Conservation (phyloP, 2,888 invertebrate species). For the Cephonodes hylas region DNA sequence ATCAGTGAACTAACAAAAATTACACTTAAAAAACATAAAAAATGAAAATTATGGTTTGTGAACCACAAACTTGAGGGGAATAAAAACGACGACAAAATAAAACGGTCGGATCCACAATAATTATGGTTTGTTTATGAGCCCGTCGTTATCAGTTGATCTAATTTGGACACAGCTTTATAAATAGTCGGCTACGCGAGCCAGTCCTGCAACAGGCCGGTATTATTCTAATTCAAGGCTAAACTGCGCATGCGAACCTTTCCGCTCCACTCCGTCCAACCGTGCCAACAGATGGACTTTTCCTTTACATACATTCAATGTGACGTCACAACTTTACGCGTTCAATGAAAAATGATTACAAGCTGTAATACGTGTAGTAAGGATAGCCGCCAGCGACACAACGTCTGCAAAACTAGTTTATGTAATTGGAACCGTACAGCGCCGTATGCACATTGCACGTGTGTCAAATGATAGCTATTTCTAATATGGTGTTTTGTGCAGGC, state of each 20-base stretch:
- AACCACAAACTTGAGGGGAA: too few species aligned
- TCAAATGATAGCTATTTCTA: constrained; percentile 9
- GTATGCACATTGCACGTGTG: constrained; percentile 12
- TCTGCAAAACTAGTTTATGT: constrained; percentile 2
- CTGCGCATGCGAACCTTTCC: constrained; percentile 39
- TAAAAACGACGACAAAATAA: too few species aligned
- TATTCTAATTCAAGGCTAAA: constrained; percentile 61
- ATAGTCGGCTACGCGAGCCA: constrained; percentile 37
- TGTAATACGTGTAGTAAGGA: not conserved
- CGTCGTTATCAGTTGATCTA: not conserved
- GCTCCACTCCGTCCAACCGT: constrained; percentile 2
- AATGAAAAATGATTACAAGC: constrained; percentile 3
- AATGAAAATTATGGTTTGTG: too few species aligned
- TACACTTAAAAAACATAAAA: too few species aligned
- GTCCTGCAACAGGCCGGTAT: constrained; percentile 49
- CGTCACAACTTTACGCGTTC: not conserved
- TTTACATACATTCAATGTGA: not conserved
- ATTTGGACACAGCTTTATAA: constrained; percentile 33
- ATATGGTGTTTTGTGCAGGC: not conserved
- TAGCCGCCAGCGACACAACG: constrained; percentile 18
- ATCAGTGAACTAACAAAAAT: too few species aligned
- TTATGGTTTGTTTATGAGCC: not conserved
- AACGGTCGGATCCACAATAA: not conserved
- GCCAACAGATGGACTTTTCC: not conserved
- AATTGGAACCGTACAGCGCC: constrained; percentile 21